Percentiles rank a stretch among this genome's conserved stretches.
phyloP scores from a whole-genome alignment of 2,113 vertebrate species.

The Cardinalis cardinalis region DNA sequence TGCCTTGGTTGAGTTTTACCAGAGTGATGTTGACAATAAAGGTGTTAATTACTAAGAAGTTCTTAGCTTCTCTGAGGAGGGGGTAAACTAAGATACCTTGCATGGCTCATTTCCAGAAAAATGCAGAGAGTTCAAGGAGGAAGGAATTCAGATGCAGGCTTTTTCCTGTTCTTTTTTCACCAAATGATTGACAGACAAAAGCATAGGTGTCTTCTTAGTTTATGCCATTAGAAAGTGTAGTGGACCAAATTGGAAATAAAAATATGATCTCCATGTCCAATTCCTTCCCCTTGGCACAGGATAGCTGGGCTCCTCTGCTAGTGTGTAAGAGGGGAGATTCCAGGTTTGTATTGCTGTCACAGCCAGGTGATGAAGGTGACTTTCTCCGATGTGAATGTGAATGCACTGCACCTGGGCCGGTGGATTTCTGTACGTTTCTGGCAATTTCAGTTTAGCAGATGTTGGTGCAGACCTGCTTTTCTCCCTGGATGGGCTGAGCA shows the following conservation, averaged over 20 bases:
- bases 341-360: background rate
- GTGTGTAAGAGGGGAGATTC: background rate
- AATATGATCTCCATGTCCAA: accelerated
- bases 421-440: background rate
- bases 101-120: background rate
- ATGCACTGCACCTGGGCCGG: background rate
- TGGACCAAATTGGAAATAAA: background rate
- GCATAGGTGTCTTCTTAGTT: background rate
- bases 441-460: background rate
- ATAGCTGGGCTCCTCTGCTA: accelerated
- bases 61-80: accelerated
- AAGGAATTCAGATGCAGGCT: background rate
- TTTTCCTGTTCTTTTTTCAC: background rate
- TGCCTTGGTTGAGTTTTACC: background rate
- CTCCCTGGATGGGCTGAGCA: background rate
- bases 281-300: background rate
- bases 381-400: background rate
- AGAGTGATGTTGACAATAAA: background rate
- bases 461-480: background rate
- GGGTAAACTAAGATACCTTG: background rate
- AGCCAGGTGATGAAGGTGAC: background rate
- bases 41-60: background rate
- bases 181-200: background rate
- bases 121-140: background rate
- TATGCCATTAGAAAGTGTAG: background rate